A percentile compares a stretch with the other conserved stretches of the same genome.
phyloP scores from a whole-genome alignment of 1,140 invertebrate genomes.

The Scylla paramamosain region DNA sequence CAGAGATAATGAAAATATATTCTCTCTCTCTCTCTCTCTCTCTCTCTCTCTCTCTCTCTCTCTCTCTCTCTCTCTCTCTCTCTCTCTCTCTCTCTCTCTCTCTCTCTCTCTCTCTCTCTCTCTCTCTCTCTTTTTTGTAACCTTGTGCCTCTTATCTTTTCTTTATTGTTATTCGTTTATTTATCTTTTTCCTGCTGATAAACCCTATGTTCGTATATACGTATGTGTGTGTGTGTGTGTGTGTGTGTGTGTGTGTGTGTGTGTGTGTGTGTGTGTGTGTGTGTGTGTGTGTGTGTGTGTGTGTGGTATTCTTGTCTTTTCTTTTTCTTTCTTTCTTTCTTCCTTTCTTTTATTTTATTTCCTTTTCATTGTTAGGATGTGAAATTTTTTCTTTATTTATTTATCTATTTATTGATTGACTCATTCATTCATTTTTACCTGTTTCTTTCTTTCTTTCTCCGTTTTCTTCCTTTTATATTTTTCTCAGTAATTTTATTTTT shows the following conservation, averaged over 20 bases:
- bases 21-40: no score
- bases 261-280: not conserved
- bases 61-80: no score
- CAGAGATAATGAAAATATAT: no score
- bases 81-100: no score
- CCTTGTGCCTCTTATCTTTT: not conserved
- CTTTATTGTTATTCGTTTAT: not conserved
- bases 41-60: no score
- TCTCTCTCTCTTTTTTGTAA: not conserved
- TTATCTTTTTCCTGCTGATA: not conserved
- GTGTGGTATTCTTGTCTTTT: slow-evolving; percentile 7
- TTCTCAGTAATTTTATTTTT: no score
- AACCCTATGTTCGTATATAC: not conserved
- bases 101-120: no score
- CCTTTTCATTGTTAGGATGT: not conserved
- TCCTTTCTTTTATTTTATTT: not conserved
- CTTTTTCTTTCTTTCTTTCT: not conserved
- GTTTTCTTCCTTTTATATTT: no score
- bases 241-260: slow-evolving; percentile 20
- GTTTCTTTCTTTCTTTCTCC: not conserved
- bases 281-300: no score
- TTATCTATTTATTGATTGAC: not conserved
- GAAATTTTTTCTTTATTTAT: not conserved
- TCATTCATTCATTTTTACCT: not conserved
- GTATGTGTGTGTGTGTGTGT: slow-evolving; percentile 46